These are phyloP conservation scores for Atrichornis clamosus DNA, from an alignment of 2,113 vertebrate species.

Conservation along the genomic window DNA sequence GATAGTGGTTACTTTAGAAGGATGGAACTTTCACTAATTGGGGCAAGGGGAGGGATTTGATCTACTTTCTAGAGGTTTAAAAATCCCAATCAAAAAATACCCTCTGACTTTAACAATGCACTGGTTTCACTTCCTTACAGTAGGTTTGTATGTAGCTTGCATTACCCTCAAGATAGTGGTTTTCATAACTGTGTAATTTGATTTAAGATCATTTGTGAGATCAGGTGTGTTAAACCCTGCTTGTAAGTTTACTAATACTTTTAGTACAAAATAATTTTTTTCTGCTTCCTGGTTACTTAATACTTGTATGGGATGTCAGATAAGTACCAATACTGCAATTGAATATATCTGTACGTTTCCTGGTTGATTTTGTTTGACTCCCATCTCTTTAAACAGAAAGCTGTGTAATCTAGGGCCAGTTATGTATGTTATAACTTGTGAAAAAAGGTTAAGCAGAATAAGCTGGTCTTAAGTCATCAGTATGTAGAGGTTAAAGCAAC, in stretches of 20 bases:
- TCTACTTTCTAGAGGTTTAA: neutral
- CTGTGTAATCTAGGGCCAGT: neutral
- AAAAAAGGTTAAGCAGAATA: neutral
- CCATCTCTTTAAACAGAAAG: neutral
- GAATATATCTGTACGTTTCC: neutral
- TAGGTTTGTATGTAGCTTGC: neutral
- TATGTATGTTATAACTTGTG: neutral
- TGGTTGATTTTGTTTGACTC: neutral
- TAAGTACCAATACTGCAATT: neutral
- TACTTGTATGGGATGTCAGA: neutral
- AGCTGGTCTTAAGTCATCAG: neutral
- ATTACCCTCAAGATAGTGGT: neutral
- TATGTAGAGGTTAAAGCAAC: neutral
- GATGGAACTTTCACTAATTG: neutral
- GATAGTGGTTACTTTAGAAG: neutral
- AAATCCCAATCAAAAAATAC: neutral
- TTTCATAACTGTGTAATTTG: neutral
- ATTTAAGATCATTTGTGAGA: neutral
- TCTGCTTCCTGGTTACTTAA: neutral
- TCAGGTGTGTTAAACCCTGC: neutral
- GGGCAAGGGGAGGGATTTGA: neutral
- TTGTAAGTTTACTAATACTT: neutral
- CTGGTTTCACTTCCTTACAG: neutral
- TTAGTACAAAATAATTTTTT: neutral
- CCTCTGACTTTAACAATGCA: neutral